phyloP scores from a whole-genome alignment of 2,888 invertebrate genomes.

The Drosophila flavopinicola region DNA sequence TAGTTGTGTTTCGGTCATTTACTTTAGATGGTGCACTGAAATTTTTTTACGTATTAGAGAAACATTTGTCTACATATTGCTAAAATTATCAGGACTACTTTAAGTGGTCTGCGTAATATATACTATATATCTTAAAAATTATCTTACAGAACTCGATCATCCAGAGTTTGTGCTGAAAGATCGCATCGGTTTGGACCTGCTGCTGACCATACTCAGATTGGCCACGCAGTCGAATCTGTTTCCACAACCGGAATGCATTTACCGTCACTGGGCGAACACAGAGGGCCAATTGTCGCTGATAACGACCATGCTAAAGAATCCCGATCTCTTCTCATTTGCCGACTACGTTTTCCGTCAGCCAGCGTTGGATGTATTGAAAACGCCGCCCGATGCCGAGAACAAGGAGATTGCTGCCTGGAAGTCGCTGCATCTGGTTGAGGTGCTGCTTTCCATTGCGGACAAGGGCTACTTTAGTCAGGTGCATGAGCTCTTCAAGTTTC shows the following conservation, averaged over 20 bases:
- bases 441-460: constrained; percentile 94
- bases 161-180: constrained; percentile 95
- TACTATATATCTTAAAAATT: constrained; percentile 11
- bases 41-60: not conserved
- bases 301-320: constrained; percentile 93
- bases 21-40: not conserved
- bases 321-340: constrained; percentile 97
- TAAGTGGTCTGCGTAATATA: not conserved
- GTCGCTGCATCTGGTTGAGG: constrained; percentile 95
- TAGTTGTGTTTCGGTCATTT: constrained; percentile 1
- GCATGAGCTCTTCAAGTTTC: constrained; percentile 94
- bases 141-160: constrained; percentile 89
- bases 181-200: constrained; percentile 91
- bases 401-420: constrained; percentile 97
- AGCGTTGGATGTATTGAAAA: constrained; percentile 94
- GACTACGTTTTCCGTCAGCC: constrained; percentile 95
- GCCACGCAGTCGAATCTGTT: constrained; percentile 93
- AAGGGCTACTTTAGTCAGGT: constrained; percentile 93
- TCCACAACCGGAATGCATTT: constrained; percentile 93
- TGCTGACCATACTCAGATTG: constrained; percentile 92
- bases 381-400: constrained; percentile 96
- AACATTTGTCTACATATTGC: constrained; percentile 1
- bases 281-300: constrained; percentile 97
- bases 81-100: constrained; percentile 1
- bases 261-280: constrained; percentile 95